phyloP scores from a whole-genome alignment of 2,888 invertebrate genomes.

The Acanthosepion lycidas region DNA sequence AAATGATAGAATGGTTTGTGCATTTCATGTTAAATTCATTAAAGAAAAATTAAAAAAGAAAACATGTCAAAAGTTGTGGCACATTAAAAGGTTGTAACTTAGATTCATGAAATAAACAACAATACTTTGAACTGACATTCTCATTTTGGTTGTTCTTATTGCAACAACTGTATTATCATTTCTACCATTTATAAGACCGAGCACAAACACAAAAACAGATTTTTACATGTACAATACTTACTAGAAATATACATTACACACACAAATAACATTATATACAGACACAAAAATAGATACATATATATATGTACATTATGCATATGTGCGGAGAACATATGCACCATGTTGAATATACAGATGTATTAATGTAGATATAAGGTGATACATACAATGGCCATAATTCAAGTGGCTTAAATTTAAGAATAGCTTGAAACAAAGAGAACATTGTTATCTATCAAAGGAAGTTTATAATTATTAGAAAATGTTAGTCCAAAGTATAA shows the following conservation, averaged over 20 bases:
- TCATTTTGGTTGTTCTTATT: background rate
- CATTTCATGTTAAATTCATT: background rate
- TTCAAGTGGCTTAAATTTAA: background rate
- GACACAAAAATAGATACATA: background rate
- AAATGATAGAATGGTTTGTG: background rate
- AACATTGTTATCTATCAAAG: background rate
- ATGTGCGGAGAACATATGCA: background rate
- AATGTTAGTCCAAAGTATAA: background rate
- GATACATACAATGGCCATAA: background rate
- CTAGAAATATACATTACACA: background rate
- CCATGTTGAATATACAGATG: too few relatives aligned
- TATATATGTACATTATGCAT: background rate
- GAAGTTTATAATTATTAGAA: background rate
- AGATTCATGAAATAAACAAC: too few relatives aligned
- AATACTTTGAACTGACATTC: background rate
- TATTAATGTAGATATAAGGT: too few relatives aligned
- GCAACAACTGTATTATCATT: background rate
- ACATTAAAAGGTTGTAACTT: background rate
- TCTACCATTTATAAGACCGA: background rate
- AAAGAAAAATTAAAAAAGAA: background rate
- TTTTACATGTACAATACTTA: background rate
- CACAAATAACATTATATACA: background rate
- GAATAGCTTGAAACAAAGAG: background rate
- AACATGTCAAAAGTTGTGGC: background rate
- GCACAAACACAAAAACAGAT: background rate